Conservation (phyloP, 2,113 vertebrate species). For the Cardinalis cardinalis region DNA sequence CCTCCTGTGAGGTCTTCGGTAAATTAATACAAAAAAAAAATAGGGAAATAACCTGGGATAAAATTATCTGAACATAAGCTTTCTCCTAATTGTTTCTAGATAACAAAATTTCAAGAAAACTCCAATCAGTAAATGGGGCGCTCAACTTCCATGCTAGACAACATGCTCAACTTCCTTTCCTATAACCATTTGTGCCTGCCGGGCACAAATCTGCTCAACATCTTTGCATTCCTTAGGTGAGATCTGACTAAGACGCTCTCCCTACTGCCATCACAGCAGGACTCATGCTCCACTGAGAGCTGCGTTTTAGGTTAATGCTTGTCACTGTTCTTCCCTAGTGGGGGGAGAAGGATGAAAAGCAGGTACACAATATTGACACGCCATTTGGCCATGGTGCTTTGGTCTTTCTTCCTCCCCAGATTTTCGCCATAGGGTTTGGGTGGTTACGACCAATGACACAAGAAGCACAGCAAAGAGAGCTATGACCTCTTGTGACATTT, state of each 20-base stretch:
- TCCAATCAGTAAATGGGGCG: background rate
- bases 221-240: background rate
- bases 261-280: background rate
- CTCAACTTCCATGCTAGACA: background rate
- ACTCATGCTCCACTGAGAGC: background rate
- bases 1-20: background rate
- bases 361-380: rapidly evolving
- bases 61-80: background rate
- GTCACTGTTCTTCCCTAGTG: background rate
- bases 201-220: background rate
- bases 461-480: background rate
- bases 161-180: background rate
- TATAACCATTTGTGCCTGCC: too few species aligned
- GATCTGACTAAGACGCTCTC: background rate
- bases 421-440: background rate
- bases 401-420: background rate
- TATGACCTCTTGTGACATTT: background rate
- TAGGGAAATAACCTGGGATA: background rate
- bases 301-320: background rate
- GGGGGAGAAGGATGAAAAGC: background rate
- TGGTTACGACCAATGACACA: background rate
- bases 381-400: background rate
- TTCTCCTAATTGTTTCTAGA: background rate
- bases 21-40: too few species aligned
- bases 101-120: background rate